Evolutionary conservation across 2,797 vertebrate species (phyloP).

Genomic region (Anas acuta): DNA sequence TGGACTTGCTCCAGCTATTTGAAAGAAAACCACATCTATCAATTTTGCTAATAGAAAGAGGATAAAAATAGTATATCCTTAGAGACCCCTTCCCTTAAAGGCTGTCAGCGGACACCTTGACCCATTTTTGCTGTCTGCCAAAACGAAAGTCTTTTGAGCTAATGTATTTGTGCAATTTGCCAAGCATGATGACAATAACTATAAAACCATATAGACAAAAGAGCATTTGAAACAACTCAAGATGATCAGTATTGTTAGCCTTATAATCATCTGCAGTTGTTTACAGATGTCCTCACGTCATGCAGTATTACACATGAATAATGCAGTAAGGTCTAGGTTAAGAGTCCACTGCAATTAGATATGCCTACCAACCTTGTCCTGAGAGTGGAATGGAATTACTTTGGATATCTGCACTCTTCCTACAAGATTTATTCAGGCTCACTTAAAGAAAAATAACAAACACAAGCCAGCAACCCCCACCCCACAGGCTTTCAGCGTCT

Average conservation of each 20-base stretch:
- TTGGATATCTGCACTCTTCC: not conserved
- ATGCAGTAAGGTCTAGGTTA: not conserved
- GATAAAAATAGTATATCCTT: conserved; percentile 8
- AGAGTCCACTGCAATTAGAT: not conserved
- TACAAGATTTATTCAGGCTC: not conserved
- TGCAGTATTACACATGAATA: accelerated
- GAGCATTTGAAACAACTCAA: not conserved
- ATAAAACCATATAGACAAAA: not conserved
- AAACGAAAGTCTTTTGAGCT: not conserved
- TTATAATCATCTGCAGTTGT: not conserved
- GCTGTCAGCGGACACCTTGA: conserved; percentile 44
- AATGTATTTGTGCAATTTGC: not conserved
- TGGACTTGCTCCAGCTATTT: not conserved
- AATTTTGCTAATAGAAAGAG: not conserved
- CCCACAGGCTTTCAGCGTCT: not conserved
- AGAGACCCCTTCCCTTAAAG: not conserved
- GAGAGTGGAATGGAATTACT: not conserved
- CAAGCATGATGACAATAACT: not conserved
- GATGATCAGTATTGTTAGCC: not conserved
- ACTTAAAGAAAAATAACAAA: not conserved
- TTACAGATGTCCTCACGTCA: not conserved
- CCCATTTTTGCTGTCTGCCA: conserved; percentile 6
- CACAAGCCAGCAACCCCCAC: not conserved
- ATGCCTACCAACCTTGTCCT: not conserved
- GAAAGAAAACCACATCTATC: not conserved